Evolutionary conservation across 1,140 invertebrate genomes (phyloP), one percentile per base, ranked within the genome.

Genomic region (Drosophila equinoxialis): DNA sequence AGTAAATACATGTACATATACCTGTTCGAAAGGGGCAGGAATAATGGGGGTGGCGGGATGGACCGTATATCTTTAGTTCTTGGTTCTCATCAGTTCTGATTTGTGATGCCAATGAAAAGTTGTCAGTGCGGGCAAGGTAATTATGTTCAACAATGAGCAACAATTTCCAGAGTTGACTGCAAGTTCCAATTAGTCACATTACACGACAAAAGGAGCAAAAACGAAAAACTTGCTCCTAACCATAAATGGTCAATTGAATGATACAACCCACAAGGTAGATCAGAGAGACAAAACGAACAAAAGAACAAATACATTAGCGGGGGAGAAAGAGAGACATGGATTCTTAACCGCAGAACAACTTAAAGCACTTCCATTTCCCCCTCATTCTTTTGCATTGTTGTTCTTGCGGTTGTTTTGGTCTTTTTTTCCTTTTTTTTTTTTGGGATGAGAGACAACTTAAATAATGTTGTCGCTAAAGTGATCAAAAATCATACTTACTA

Each of bases 131-230:
- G 35, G 33, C 60, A n/a, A 71, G 76, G 72, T 78, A 78, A 78
- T 78, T 78, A 78, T 78, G 72, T 78, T 65, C 72, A 78, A 78
- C 72, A 78, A 78, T 78, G 72, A 78, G 68, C 75, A 75, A 75
- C 72, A 75, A 74, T 58, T 78, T 71, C 76, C 14, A 37, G 45
- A 51, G 33, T 39, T 59, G 57, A 59, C 57, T 68, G 68, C 71
- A 39, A 79, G 68, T 72, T 79, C 68, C 76, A 79, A 79, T 79
- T 76, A 79, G 76, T 79, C 65, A 76, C 76, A 76, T 79, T 79
- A 79, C 68, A 65, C 73, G 65, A 76, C 55, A 60, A 59, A 55
- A 62, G 60, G 65, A 55, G 71, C 75, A 51, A 11, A 79, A 76
- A 79, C 73, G 71, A 76, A 79, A 79, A 79, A 79, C 76, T 72